Evolutionary conservation across 2,888 invertebrate genomes (phyloP), one percentile per base, ranked within the genome.

Genomic region (Charanyca ferruginea): DNA sequence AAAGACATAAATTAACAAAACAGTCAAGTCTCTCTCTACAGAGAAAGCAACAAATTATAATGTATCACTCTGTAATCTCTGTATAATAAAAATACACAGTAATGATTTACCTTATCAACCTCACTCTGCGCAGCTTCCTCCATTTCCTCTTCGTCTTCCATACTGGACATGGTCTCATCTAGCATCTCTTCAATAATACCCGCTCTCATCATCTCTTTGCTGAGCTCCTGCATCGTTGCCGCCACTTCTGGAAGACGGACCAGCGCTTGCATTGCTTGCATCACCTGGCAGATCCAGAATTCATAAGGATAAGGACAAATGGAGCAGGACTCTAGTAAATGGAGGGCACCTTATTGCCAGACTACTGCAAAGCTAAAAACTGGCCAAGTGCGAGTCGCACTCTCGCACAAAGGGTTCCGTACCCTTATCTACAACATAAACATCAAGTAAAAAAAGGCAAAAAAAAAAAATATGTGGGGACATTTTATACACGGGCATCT

Each of bases 151-250:
- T 98, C 97, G 89, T 98, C 98, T 84, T 99, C 99, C 75, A 99
- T 97, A 5, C 97, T 96, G 72, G 99, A 99, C 97, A 99, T 98
- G 35, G 99, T 99, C 89, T 99, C 99, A 79, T 99, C 99, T 47
- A 99, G 95, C 99, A 99, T 99, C 94, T 99, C 99, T 90, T 99
- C 99, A 60, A 99, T 98, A 69, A 99, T 99, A 20, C 99, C 99
- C 0, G 99, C 99, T 91, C 97, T 98, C 98, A 99, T 99, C 99
- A 99, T 99, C 96, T 99, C 99, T 88, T 98, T 99, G 2, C 99
- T 99, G 96, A 99, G 96, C 80, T 99, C 99, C 85, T 98, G 97
- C 99, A 99, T 99, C 0, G 99, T 99, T 45, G 97, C 97, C 0
- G 99, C 98, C 3, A 99, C 97, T 92, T 99, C 99, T 0, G 99